A percentile compares a stretch with the other conserved stretches of the same genome.
Conservation (phyloP, 1,140 invertebrate species). For the Gryllus bimaculatus region DNA sequence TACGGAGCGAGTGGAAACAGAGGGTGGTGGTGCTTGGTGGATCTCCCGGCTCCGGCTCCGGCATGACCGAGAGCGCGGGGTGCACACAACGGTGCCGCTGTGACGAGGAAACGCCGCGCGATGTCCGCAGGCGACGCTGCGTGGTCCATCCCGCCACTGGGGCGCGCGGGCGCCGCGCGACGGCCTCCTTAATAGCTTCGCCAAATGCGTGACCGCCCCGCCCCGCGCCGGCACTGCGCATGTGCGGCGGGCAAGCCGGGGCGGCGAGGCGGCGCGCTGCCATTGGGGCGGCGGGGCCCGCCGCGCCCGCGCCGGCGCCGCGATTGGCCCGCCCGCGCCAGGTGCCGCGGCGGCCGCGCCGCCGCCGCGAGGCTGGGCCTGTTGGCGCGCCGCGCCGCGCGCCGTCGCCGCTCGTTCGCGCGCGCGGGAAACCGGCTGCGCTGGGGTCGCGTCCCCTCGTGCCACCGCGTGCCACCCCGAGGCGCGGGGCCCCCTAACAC, state of each 20-base stretch:
- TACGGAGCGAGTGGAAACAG: constrained; percentile 7
- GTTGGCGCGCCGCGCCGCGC: neutral
- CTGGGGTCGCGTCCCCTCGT: too few species aligned
- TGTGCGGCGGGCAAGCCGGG: neutral
- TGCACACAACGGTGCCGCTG: constrained; percentile 9
- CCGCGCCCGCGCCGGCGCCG: neutral
- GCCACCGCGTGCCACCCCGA: too few species aligned
- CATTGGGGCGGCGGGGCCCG: neutral
- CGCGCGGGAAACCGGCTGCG: too few species aligned
- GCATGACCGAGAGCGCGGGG: neutral
- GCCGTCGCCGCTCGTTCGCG: too few species aligned
- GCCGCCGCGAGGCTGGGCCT: too few species aligned
- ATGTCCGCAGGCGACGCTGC: constrained; percentile 14
- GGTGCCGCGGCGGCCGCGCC: too few species aligned
- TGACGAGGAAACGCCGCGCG: constrained; percentile 21
- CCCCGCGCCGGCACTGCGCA: constrained; percentile 2
- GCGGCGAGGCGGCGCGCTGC: neutral
- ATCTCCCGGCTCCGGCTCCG: constrained; percentile 10
- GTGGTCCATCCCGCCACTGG: neutral
- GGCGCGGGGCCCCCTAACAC: too few species aligned
- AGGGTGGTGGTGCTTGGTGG: constrained; percentile 24
- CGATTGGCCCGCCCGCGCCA: too few species aligned
- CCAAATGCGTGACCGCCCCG: neutral
- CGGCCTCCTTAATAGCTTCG: neutral
- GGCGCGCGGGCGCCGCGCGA: neutral